phyloP scores from a whole-genome alignment of 1,140 invertebrate species.

The Drosophila erecta region DNA sequence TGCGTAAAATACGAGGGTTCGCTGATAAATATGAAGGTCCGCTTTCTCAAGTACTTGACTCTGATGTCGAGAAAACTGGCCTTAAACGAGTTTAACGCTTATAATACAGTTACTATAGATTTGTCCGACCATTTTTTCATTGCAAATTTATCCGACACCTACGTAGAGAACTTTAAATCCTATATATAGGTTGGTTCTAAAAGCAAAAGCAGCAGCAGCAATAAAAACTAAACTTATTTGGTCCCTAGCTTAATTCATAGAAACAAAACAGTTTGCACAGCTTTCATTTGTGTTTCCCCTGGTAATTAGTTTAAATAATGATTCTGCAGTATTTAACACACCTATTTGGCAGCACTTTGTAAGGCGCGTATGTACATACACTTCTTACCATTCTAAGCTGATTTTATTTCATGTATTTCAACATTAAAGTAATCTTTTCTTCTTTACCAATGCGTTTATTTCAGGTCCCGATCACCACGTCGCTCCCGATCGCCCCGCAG shows the following conservation, averaged over 20 bases:
- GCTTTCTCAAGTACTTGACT: background rate
- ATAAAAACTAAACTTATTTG: background rate
- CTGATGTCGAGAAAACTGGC: background rate
- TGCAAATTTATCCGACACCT: background rate
- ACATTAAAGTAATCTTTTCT: conserved; percentile 2
- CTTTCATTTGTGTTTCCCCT: conserved; percentile 5
- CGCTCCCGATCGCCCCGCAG: conserved; percentile 63
- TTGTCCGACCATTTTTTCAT: conserved; percentile 1
- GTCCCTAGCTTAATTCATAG: background rate
- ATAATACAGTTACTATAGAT: background rate
- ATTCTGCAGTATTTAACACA: background rate
- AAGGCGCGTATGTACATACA: conserved; percentile 24
- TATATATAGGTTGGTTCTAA: background rate
- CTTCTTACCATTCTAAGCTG: background rate
- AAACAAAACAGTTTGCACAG: background rate
- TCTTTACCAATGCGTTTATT: conserved; percentile 29
- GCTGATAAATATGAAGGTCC: background rate
- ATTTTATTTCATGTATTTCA: background rate
- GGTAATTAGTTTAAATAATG: background rate
- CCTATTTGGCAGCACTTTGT: background rate
- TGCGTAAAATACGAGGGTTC: background rate
- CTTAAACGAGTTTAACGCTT: background rate
- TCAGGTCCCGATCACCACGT: conserved; percentile 60
- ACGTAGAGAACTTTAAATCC: background rate
- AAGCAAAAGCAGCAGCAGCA: background rate